Evolutionary conservation across 2,113 vertebrate genomes (phyloP).

Genomic region (Xenopus tropicalis): UCB_Xtro_10.0 CM004450.2:77894501-77895000

Average conservation of each 20-base stretch:
- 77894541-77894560: conserved; percentile 9
- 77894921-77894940: no score
- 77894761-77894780: neutral
- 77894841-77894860: neutral
- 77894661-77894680: conserved; percentile 70
- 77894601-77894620: conserved; percentile 44
- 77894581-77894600: conserved; percentile 11
- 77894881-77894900: no score
- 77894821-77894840: neutral
- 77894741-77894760: neutral
- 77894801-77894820: neutral
- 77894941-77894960: no score
- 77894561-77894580: conserved; percentile 29
- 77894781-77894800: neutral
- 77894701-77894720: conserved; percentile 58
- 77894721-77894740: conserved; percentile 6
- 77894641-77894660: conserved; percentile 58
- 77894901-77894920: no score
- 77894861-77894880: no score
- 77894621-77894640: conserved; percentile 55
- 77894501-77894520: neutral
- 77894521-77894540: conserved; percentile 18
- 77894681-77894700: conserved; percentile 60
- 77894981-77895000: no score
- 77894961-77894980: no score